These are phyloP conservation scores for Tragelaphus buxtoni DNA, from an alignment of 2,113 vertebrate species.

Conservation along the genomic window DNA sequence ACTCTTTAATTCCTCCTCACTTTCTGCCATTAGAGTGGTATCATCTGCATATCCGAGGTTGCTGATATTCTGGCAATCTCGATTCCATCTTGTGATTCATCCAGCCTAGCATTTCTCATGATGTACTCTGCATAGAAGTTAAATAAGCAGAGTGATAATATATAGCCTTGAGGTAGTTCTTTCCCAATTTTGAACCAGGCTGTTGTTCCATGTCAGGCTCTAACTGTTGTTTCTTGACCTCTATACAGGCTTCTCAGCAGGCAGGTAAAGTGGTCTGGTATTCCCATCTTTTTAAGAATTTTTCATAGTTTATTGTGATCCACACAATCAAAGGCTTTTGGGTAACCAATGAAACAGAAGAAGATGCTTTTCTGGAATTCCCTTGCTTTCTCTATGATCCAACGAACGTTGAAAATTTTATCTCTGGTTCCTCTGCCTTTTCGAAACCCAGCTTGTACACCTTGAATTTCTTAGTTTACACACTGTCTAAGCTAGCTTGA, in stretches of 20 bases:
- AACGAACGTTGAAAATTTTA: background rate
- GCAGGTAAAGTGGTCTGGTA: background rate
- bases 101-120: background rate
- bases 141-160: background rate
- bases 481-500: background rate
- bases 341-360: background rate
- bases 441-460: background rate
- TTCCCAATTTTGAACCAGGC: background rate
- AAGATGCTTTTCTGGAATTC: background rate
- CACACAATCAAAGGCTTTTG: background rate
- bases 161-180: background rate
- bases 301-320: background rate
- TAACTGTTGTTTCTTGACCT: background rate
- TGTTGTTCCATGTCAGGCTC: background rate
- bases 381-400: background rate
- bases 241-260: background rate
- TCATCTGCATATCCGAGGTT: background rate
- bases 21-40: background rate
- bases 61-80: background rate
- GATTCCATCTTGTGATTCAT: background rate
- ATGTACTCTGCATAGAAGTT: background rate
- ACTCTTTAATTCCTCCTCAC: background rate
- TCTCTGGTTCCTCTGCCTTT: background rate
- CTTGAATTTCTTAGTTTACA: background rate
- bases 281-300: background rate